phyloP scores from a whole-genome alignment of 2,113 vertebrate genomes.

The Tyrannus savana region DNA sequence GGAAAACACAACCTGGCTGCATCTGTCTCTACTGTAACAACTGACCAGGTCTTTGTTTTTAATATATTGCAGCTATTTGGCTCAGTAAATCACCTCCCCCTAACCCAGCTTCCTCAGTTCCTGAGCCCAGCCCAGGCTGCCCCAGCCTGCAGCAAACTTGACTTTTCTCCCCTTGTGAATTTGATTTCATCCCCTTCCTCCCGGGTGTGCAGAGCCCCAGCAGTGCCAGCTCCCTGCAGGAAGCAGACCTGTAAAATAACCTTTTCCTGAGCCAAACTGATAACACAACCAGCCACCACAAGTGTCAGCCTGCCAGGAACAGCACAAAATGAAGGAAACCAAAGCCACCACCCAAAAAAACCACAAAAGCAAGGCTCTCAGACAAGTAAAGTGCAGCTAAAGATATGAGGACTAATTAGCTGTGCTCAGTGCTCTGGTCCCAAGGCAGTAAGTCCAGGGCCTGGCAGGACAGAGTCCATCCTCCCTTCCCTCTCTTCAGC shows the following conservation, averaged over 20 bases:
- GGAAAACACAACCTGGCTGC: not conserved
- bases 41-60: not conserved
- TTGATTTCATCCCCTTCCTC: not conserved
- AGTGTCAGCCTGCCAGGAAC: not conserved
- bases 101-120: not conserved
- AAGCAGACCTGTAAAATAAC: not conserved
- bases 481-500: not conserved
- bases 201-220: not conserved
- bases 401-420: not conserved
- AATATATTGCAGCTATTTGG: not conserved
- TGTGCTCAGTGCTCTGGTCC: not conserved
- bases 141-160: not conserved
- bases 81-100: not conserved
- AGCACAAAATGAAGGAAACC: not conserved
- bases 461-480: not conserved
- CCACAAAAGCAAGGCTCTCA: not conserved
- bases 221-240: not conserved
- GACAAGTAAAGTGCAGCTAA: not conserved
- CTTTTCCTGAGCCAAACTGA: not conserved
- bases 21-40: not conserved
- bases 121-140: not conserved
- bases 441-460: not conserved
- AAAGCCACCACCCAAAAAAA: not conserved
- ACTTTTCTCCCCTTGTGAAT: not conserved
- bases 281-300: not conserved